Evolutionary conservation across 2,888 invertebrate species (phyloP).

Genomic region (Clepsis dumicolana): DNA sequence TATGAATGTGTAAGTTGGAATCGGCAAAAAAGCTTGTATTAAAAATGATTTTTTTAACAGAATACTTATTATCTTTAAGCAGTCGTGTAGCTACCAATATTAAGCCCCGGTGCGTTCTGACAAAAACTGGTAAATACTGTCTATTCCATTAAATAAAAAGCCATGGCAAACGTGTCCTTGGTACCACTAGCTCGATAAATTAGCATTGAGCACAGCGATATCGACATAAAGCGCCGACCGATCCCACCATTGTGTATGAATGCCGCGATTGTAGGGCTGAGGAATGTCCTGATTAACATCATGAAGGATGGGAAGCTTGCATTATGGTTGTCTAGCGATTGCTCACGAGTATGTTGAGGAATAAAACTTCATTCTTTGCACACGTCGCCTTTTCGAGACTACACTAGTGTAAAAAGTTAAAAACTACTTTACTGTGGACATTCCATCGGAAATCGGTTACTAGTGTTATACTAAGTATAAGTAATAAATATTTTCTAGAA

Average conservation of each 20-base stretch:
- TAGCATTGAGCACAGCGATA: constrained; percentile 11
- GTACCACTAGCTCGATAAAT: constrained; percentile 5
- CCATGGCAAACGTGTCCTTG: background rate
- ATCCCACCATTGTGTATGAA: constrained; percentile 46
- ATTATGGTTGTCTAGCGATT: constrained; percentile 13
- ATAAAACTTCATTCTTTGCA: background rate
- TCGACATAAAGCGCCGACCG: constrained; percentile 9
- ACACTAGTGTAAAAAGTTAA: background rate
- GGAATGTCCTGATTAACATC: constrained; percentile 42
- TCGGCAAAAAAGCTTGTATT: too few species aligned
- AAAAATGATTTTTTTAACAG: too few species aligned
- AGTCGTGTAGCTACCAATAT: too few species aligned
- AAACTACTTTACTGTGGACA: too few species aligned
- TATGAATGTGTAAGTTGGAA: too few species aligned
- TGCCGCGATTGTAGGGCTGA: constrained; percentile 27
- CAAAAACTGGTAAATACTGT: background rate
- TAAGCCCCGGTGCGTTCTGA: background rate
- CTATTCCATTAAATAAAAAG: background rate
- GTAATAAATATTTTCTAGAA: too few species aligned
- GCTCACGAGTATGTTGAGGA: background rate
- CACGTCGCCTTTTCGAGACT: background rate
- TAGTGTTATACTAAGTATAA: too few species aligned
- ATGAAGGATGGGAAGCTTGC: constrained; percentile 42
- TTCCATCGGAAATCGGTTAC: too few species aligned
- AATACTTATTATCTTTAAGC: too few species aligned